phyloP scores from a whole-genome alignment of 2,797 vertebrate genomes.

The Esox masquinongy region DNA sequence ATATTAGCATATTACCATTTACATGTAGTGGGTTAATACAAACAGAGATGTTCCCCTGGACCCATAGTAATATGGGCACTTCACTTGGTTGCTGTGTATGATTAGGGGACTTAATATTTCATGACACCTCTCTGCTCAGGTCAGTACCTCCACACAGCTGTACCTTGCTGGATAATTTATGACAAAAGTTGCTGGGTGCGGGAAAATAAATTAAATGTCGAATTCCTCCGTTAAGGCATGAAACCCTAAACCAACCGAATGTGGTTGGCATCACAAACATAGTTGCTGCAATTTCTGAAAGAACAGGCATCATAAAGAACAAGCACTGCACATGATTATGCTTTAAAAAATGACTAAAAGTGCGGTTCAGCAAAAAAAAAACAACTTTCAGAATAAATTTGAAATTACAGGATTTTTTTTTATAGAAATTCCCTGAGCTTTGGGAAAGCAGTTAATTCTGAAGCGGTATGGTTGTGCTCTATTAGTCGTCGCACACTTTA shows the following conservation, averaged over 20 bases:
- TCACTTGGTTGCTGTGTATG: neutral
- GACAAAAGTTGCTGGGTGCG: neutral
- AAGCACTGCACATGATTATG: neutral
- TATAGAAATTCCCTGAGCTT: too few relatives aligned
- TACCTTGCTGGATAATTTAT: constrained; percentile 7
- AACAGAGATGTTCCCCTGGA: neutral
- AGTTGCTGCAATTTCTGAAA: neutral
- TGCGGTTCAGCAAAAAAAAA: too few relatives aligned
- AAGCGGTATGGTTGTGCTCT: too few relatives aligned
- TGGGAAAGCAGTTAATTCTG: too few relatives aligned
- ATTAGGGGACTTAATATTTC: neutral
- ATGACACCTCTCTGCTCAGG: neutral
- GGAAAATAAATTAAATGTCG: neutral
- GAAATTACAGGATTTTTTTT: too few relatives aligned
- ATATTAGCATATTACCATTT: constrained; percentile 7
- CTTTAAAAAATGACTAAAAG: neutral
- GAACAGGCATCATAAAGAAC: neutral
- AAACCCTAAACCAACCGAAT: neutral
- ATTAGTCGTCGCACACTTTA: too few relatives aligned
- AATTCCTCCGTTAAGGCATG: neutral
- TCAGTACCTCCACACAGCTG: neutral
- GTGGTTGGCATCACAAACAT: neutral
- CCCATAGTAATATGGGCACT: neutral
- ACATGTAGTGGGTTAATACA: neutral
- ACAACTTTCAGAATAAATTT: neutral